Evolutionary conservation across 1,140 invertebrate genomes (phyloP).

Genomic region (Drosophila kurseongensis): DNA sequence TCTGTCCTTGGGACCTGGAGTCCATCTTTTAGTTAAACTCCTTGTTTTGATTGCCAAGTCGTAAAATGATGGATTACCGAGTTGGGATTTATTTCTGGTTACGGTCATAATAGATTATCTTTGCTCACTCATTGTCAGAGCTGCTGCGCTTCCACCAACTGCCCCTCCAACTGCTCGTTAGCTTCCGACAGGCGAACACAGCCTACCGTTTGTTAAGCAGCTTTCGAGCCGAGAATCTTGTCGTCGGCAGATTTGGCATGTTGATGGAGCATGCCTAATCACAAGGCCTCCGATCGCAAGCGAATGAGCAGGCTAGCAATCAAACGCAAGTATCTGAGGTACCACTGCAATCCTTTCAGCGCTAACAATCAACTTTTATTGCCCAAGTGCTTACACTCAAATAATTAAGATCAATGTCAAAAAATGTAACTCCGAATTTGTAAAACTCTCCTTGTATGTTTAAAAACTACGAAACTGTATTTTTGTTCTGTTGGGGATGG

Average conservation of each 20-base stretch:
- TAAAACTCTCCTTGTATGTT: too few species aligned
- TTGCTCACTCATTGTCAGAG: slow-evolving; percentile 76
- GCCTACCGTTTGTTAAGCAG: slow-evolving; percentile 55
- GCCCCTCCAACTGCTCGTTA: slow-evolving; percentile 55
- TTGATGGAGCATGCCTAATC: slow-evolving; percentile 35
- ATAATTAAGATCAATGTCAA: too few species aligned
- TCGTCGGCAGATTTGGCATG: slow-evolving; percentile 21
- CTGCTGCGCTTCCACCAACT: slow-evolving; percentile 26
- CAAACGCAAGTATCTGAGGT: slow-evolving; percentile 8
- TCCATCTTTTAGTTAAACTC: slow-evolving; percentile 69
- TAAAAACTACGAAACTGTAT: too few species aligned
- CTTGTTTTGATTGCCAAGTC: slow-evolving; percentile 78
- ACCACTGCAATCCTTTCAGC: not conserved
- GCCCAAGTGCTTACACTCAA: too few species aligned
- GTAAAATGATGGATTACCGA: slow-evolving; percentile 81
- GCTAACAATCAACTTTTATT: too few species aligned
- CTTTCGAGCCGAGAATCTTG: slow-evolving; percentile 12
- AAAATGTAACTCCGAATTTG: too few species aligned
- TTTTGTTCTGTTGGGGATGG: too few species aligned
- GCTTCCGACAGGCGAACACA: slow-evolving; percentile 15
- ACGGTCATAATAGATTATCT: slow-evolving; percentile 81
- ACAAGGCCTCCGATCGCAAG: slow-evolving; percentile 13
- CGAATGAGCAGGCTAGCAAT: slow-evolving; percentile 10
- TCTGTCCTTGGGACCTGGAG: slow-evolving; percentile 6
- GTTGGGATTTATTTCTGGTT: slow-evolving; percentile 79